Evolutionary conservation across 2,797 vertebrate genomes (phyloP).

Genomic region (Australoheros facetus): DNA sequence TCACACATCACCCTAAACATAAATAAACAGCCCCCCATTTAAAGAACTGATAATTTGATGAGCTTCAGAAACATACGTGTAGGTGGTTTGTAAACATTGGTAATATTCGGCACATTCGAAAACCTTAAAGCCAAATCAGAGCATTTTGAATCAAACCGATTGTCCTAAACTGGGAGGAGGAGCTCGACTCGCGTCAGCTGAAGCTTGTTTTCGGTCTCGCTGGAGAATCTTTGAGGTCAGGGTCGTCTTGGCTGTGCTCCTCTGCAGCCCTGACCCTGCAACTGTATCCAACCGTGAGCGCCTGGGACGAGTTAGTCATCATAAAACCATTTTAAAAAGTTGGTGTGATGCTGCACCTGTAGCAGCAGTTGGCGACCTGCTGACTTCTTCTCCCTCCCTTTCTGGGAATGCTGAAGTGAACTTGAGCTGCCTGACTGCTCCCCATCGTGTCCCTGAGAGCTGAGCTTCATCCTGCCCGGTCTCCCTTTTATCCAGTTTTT

Average conservation of each 20-base stretch:
- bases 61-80: no score
- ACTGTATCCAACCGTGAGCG: slow-evolving; percentile 20
- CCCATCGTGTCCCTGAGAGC: slow-evolving; percentile 35
- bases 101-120: neutral
- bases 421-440: slow-evolving; percentile 45
- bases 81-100: rapidly evolving
- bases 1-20: neutral
- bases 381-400: neutral
- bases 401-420: slow-evolving; percentile 38
- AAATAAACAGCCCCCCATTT: neutral
- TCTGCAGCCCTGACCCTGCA: slow-evolving; percentile 27
- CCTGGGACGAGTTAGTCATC: slow-evolving; percentile 26
- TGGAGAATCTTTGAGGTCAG: slow-evolving; percentile 39
- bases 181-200: neutral
- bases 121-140: neutral
- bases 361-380: neutral
- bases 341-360: slow-evolving; percentile 15
- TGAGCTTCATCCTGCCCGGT: slow-evolving; percentile 16
- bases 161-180: neutral
- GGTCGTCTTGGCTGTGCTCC: slow-evolving; percentile 37
- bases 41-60: no score
- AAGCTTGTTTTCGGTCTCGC: slow-evolving; percentile 55
- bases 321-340: slow-evolving; percentile 7
- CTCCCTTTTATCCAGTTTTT: slow-evolving; percentile 54
- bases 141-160: neutral